These are phyloP conservation scores for Lithobates pipiens DNA, from an alignment of 2,797 vertebrate genomes.

Conservation along the genomic window DNA sequence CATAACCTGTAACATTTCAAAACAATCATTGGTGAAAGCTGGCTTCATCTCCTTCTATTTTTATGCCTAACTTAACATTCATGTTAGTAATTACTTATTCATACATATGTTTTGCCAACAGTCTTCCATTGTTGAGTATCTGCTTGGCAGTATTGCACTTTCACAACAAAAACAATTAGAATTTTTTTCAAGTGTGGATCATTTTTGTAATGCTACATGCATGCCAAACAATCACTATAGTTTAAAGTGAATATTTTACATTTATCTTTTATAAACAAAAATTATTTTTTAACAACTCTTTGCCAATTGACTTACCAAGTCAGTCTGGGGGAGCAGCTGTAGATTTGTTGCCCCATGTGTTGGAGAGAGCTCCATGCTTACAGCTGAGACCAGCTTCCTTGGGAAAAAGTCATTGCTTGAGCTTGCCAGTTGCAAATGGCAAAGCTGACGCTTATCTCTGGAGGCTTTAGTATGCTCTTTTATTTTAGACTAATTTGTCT, in stretches of 20 bases:
- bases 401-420: neutral
- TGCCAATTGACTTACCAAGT: neutral
- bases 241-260: too few relatives aligned
- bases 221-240: too few relatives aligned
- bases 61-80: too few relatives aligned
- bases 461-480: neutral
- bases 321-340: conserved; percentile 7
- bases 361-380: conserved; percentile 3
- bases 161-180: too few relatives aligned
- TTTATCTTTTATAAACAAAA: too few relatives aligned
- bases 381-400: conserved; percentile 20
- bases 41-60: too few relatives aligned
- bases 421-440: conserved; percentile 16
- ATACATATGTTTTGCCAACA: neutral
- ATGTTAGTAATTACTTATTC: conserved; percentile 9
- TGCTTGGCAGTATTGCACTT: too few relatives aligned
- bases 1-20: too few relatives aligned
- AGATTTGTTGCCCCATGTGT: neutral
- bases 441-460: neutral
- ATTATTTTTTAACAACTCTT: too few relatives aligned
- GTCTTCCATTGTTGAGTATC: neutral
- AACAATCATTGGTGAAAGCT: too few relatives aligned
- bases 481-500: neutral
- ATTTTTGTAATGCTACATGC: too few relatives aligned
- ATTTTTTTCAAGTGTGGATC: too few relatives aligned